Evolutionary conservation across 2,113 vertebrate species (phyloP).

Genomic region (Toxostoma redivivum): DNA sequence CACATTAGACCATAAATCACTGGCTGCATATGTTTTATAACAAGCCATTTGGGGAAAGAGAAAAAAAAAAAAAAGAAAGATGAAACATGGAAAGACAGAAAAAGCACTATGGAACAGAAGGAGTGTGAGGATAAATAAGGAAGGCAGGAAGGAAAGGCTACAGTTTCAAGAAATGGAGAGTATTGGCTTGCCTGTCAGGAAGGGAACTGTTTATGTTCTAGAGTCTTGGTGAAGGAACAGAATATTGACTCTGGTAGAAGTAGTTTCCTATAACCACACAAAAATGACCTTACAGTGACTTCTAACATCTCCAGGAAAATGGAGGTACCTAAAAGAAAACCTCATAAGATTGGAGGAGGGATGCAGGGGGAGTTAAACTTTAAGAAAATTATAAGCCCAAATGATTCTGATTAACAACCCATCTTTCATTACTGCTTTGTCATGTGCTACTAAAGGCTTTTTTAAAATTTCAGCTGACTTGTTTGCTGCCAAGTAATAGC

Average conservation of each 20-base stretch:
- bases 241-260: not conserved
- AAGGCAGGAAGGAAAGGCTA: not conserved
- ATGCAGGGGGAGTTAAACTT: not conserved
- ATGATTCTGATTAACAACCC: not conserved
- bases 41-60: not conserved
- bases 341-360: not conserved
- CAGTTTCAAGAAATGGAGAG: not conserved
- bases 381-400: not conserved
- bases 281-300: not conserved
- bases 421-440: not conserved
- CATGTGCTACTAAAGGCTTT: not conserved
- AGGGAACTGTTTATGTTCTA: not conserved
- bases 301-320: not conserved
- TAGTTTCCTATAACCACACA: not conserved
- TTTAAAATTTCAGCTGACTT: not conserved
- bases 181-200: not conserved
- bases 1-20: not conserved
- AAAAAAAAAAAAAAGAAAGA: not conserved
- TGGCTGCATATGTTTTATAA: not conserved
- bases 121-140: conserved; percentile 42
- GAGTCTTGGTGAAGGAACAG: not conserved
- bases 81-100: not conserved
- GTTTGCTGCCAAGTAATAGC: not conserved
- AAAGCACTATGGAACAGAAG: conserved; percentile 9
- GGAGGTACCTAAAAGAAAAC: not conserved